Conservation (phyloP, 2,888 invertebrate genomes). For the Dicycla oo region DNA sequence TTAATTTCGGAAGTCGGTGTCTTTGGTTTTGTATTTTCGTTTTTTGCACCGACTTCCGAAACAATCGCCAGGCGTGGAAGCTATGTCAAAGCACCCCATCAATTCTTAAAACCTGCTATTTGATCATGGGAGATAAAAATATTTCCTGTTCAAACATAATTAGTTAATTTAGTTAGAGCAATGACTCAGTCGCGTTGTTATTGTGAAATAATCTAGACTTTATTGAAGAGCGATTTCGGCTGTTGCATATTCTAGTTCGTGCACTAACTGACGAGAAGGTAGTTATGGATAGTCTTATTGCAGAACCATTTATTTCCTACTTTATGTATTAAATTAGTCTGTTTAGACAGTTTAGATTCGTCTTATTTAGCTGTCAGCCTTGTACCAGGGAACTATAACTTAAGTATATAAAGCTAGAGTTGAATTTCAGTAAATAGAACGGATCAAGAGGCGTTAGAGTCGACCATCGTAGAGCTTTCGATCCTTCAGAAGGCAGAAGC, state of each 20-base stretch:
- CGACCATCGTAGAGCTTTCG: no score
- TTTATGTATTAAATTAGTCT: constrained; percentile 9
- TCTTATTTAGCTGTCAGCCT: neutral
- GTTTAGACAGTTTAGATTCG: neutral
- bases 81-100: neutral
- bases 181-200: neutral
- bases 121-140: neutral
- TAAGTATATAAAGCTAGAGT: no score
- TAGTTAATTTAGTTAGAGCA: neutral
- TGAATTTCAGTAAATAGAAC: no score
- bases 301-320: constrained; percentile 23
- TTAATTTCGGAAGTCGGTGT: no score
- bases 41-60: no score
- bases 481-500: no score
- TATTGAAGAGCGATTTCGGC: neutral
- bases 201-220: constrained; percentile 13
- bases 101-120: no score
- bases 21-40: no score
- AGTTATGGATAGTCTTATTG: neutral
- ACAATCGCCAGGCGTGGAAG: neutral
- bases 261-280: constrained; percentile 7
- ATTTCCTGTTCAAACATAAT: neutral
- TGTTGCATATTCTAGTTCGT: constrained; percentile 26
- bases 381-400: neutral
- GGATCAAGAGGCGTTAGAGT: no score